Evolutionary conservation across 30 jellyfish, hydroid and myxozoan genomes (phyloP).

Genomic region (Chironex yamaguchii): DNA sequence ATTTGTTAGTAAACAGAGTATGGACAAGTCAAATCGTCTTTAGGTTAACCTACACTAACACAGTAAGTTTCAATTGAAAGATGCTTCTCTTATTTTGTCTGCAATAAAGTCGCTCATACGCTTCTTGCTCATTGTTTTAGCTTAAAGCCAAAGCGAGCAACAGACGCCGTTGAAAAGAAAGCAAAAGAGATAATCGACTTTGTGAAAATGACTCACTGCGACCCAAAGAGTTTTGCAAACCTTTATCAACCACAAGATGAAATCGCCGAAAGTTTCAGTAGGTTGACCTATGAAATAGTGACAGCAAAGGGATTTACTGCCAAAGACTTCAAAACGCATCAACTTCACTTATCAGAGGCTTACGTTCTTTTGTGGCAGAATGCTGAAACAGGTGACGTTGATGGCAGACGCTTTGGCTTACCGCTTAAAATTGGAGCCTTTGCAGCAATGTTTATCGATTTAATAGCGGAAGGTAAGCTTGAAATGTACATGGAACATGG

Average conservation of each 20-base stretch:
- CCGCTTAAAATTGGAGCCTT: constrained; percentile 94
- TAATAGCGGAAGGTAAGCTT: constrained; percentile 75
- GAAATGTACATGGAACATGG: constrained; percentile 71
- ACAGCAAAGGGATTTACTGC: constrained; percentile 65
- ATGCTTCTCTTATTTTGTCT: too few species aligned
- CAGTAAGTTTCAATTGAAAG: too few species aligned
- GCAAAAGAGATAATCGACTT: neutral
- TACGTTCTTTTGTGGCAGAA: constrained; percentile 96
- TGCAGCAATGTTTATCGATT: constrained; percentile 95
- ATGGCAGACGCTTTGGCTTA: constrained; percentile 92
- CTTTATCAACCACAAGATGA: constrained; percentile 96
- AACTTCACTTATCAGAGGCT: constrained; percentile 89
- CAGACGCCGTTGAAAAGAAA: neutral
- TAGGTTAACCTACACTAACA: too few species aligned
- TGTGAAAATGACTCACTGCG: constrained; percentile 76
- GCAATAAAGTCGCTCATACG: too few species aligned
- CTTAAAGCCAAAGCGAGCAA: neutral
- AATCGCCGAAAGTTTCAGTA: constrained; percentile 87
- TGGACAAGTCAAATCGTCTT: too few species aligned
- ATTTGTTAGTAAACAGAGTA: too few species aligned
- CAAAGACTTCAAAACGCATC: constrained; percentile 80
- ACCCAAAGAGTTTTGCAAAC: constrained; percentile 94
- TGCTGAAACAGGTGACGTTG: constrained; percentile 96
- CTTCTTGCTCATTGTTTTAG: neutral
- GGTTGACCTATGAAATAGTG: constrained; percentile 69